A percentile compares a stretch with the other conserved stretches of the same genome.
phyloP scores from a whole-genome alignment of 2,888 invertebrate genomes.

The Conops quadrifasciatus region DNA sequence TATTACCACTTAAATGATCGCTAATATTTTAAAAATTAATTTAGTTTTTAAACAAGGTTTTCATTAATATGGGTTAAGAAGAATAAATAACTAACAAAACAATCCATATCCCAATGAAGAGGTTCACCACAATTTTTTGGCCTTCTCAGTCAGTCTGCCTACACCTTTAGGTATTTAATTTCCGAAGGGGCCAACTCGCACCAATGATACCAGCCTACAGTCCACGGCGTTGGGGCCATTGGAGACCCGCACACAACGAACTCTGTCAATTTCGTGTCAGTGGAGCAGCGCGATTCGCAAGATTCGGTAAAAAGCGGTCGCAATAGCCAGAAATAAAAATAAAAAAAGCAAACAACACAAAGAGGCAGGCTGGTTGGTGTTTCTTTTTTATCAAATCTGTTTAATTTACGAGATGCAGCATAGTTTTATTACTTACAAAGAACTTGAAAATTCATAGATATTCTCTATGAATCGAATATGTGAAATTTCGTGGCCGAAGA shows the following conservation, averaged over 20 bases:
- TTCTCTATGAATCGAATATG: not conserved
- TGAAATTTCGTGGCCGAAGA: not conserved
- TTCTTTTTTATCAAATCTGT: no score
- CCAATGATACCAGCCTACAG: conserved; percentile 3
- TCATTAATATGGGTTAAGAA: no score
- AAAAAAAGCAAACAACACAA: not conserved
- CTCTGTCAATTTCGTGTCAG: conserved; percentile 24
- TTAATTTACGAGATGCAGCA: no score
- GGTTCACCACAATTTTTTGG: no score
- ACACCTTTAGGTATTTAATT: no score
- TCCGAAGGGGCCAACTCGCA: not conserved
- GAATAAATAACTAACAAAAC: no score
- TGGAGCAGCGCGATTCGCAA: conserved; percentile 22
- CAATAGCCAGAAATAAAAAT: not conserved
- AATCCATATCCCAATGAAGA: no score
- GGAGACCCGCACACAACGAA: conserved; percentile 21
- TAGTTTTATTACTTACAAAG: not conserved
- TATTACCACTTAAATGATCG: no score
- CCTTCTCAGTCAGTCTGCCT: no score
- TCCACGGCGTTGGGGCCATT: conserved; percentile 20
- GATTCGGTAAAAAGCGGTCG: conserved; percentile 2
- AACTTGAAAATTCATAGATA: not conserved
- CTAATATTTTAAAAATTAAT: no score
- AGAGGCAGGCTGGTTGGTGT: no score
- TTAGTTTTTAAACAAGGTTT: no score